Percentiles rank a stretch among this genome's conserved stretches.
These are phyloP conservation scores for Molothrus ater DNA, from an alignment of 2,797 vertebrate species.

Conservation along the genomic window DNA sequence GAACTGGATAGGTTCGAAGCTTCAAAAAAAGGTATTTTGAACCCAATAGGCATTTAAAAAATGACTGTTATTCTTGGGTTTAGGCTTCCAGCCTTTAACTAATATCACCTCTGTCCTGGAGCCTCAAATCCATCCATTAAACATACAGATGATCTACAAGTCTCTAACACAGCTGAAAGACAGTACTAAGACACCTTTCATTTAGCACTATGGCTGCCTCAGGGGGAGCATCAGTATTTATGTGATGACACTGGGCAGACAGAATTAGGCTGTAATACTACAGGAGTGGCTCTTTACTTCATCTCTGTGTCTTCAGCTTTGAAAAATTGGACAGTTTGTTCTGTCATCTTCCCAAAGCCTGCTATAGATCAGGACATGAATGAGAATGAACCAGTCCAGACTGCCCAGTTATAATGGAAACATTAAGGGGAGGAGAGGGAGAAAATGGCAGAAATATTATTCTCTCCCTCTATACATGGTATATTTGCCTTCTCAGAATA, in stretches of 20 bases:
- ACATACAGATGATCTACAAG: neutral
- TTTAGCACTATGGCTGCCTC: constrained; percentile 8
- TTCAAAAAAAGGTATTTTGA: neutral
- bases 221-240: constrained; percentile 13
- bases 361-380: neutral
- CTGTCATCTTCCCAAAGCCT: neutral
- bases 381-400: neutral
- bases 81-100: constrained; percentile 1
- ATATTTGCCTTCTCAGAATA: neutral
- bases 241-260: neutral
- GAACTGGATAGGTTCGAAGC: neutral
- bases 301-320: neutral
- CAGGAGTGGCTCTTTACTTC: neutral
- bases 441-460: neutral
- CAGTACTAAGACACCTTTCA: neutral
- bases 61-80: neutral
- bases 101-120: neutral
- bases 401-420: neutral
- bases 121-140: neutral
- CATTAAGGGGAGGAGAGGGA: neutral
- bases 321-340: neutral
- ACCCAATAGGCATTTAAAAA: neutral
- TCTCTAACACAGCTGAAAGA: neutral
- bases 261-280: constrained; percentile 24
- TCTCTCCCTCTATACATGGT: neutral